Base-by-base conservation (phyloP, 2,888 invertebrate species). In the Trisateles emortualis region DNA sequence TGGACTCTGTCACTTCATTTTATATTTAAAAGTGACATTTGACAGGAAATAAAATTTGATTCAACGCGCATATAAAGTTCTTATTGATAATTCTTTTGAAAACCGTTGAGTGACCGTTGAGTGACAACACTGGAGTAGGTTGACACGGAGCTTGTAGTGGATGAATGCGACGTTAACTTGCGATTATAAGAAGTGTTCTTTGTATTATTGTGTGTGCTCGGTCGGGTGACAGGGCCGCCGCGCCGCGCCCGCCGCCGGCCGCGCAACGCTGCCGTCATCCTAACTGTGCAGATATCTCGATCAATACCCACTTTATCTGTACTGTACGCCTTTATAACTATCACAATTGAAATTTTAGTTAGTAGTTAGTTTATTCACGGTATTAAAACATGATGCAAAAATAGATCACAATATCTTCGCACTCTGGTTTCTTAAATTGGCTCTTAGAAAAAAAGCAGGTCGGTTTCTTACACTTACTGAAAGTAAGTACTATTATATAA, bases 91-190 rank as follows among this genome's bases (percentile, higher is more conserved):
- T 80, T 79, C 76, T 81, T 75, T 74, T 63, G 64, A 80, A 81
- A 84, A 85, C 86, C 81, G 81, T 87, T 79, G 80, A 81, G 70
- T 90, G 90, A 89, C 88, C 88, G 84, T 87, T 89, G 90, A 90
- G 83, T 90, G 91, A 89, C 90, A 84, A 70, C 72, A 59, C 77
- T 70, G 43, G 72, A 79, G 71, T 74, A 75, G 76, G 74, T 81
- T 84, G 87, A 82, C 84, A 74, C 69, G 74, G 63, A 72, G 74
- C 81, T 74, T 70, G 74, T 63, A 72, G 76, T 81, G 81, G 80
- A 79, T 86, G 80, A 84, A 83, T 76, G 70, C 72, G 72, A 72
- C 71, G 80, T 78, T 78, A 79, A 79, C 74, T 78, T 70, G 72
- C 78, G 73, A 78, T 82, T 78, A 75, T 78, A 78, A 79, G 79